Evolutionary conservation across 2,888 invertebrate genomes (phyloP).

Genomic region (Orchestes rusci): DNA sequence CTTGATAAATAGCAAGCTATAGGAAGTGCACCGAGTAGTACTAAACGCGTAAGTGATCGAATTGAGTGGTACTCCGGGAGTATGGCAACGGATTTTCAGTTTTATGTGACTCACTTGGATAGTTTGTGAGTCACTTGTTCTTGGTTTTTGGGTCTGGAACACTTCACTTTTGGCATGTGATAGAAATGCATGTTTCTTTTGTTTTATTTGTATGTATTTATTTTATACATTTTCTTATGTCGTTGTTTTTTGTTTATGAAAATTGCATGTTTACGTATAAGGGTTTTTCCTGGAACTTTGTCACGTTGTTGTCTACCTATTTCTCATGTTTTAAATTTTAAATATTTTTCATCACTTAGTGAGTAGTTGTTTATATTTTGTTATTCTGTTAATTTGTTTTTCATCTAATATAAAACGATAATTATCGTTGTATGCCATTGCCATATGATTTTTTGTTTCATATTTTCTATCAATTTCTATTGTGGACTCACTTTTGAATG

Average conservation of each 20-base stretch:
- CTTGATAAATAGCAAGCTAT: conserved; percentile 32
- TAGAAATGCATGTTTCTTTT: conserved; percentile 2
- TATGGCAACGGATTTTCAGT: conserved; percentile 40
- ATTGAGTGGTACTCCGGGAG: conserved; percentile 14
- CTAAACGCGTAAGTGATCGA: conserved; percentile 20
- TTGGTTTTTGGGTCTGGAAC: conserved; percentile 9
- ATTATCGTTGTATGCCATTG: no score
- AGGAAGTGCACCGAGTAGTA: conserved; percentile 31
- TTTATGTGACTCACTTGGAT: conserved; percentile 40
- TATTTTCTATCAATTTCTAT: no score
- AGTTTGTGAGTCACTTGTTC: conserved; percentile 39
- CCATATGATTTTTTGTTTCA: no score
- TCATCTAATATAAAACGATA: no score
- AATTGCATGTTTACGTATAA: neutral
- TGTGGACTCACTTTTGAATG: no score
- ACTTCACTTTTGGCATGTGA: conserved; percentile 3
- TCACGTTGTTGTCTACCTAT: neutral
- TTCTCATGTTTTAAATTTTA: no score
- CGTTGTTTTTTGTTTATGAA: neutral
- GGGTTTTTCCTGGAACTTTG: neutral
- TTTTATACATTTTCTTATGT: no score
- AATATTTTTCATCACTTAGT: no score
- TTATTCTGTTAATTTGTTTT: no score
- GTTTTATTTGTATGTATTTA: conserved; percentile 2
- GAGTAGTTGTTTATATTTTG: no score